Evolutionary conservation across 2,888 invertebrate species (phyloP).

Genomic region (Ganaspis brasiliensis): DNA sequence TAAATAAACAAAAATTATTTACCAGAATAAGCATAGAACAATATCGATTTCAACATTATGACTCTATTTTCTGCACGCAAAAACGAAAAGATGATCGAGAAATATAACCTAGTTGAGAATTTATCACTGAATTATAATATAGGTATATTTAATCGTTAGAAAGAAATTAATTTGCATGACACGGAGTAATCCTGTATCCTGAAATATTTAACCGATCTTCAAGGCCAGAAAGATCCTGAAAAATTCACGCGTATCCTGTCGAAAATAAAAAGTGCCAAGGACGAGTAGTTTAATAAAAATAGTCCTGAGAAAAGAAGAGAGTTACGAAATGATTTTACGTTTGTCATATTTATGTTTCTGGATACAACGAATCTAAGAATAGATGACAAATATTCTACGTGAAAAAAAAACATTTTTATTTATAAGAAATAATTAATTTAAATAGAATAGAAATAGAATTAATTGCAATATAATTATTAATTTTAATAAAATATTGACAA

Average conservation of each 20-base stretch:
- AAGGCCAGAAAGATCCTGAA: conserved; percentile 20
- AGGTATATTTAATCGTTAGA: too few species aligned
- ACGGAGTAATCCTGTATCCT: conserved; percentile 33
- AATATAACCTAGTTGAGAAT: not conserved
- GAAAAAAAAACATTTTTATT: too few species aligned
- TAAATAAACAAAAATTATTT: too few species aligned
- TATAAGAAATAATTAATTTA: too few species aligned
- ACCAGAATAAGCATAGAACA: too few species aligned
- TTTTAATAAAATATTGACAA: too few species aligned
- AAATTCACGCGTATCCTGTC: conserved; percentile 11
- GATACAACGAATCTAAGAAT: not conserved
- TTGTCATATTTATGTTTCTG: not conserved
- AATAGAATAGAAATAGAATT: too few species aligned
- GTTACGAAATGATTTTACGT: conserved; percentile 17
- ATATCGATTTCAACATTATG: too few species aligned
- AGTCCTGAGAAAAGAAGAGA: conserved; percentile 16
- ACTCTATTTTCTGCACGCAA: not conserved
- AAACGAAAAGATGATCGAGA: too few species aligned
- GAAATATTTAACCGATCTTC: conserved; percentile 15
- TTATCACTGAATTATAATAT: too few species aligned
- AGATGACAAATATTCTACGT: not conserved
- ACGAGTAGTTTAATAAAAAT: conserved; percentile 9
- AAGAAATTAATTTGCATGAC: conserved; percentile 32
- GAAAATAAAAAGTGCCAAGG: conserved; percentile 25
- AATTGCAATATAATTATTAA: too few species aligned